Conservation (phyloP, 2,888 invertebrate genomes). For the Trichacis sp. region DNA sequence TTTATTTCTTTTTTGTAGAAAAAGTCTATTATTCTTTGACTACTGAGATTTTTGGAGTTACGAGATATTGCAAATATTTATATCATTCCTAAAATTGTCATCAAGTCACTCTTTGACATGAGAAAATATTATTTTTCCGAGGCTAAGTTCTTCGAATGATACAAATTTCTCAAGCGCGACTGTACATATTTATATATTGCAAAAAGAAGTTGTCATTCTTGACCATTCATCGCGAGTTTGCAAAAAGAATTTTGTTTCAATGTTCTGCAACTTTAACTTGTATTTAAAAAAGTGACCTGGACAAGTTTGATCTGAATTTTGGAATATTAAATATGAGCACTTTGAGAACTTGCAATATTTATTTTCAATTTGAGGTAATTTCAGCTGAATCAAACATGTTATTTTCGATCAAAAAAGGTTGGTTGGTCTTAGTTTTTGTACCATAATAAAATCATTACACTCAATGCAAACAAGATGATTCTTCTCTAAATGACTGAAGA, state of each 20-base stretch:
- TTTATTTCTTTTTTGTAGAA: constrained; percentile 6
- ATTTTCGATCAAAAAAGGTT: neutral
- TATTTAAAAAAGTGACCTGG: neutral
- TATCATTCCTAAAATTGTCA: neutral
- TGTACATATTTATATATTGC: too few species aligned
- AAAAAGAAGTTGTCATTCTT: neutral
- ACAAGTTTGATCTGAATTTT: too few species aligned
- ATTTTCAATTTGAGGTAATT: neutral
- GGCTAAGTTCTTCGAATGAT: too few species aligned
- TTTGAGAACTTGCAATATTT: neutral
- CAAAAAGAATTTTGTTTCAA: too few species aligned
- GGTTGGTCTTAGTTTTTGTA: neutral
- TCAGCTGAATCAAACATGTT: neutral
- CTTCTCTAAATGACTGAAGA: too few species aligned
- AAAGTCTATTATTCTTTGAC: constrained; percentile 15
- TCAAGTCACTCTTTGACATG: neutral
- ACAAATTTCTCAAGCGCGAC: too few species aligned
- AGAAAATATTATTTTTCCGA: neutral
- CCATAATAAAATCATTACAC: neutral
- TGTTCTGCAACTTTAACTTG: neutral
- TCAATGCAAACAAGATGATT: neutral
- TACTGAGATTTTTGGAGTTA: constrained; percentile 1
- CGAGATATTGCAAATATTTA: neutral
- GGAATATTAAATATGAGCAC: neutral
- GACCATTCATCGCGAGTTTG: neutral